Evolutionary conservation across 2,888 invertebrate species (phyloP).

Genomic region (Linnaemya tessellans): DNA sequence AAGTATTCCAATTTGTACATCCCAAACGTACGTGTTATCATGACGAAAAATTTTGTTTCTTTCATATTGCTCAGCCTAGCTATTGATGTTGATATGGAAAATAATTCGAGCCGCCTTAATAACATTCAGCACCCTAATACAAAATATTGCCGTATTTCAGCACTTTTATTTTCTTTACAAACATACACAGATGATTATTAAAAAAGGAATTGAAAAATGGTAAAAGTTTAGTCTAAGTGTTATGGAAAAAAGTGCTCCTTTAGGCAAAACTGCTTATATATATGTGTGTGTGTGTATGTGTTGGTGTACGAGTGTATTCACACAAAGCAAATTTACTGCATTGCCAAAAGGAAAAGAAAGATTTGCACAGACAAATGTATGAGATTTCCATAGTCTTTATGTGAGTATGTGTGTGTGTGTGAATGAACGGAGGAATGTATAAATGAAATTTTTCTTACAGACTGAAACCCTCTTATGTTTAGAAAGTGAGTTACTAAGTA

Average conservation of each 20-base stretch:
- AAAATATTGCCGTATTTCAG: constrained; percentile 19
- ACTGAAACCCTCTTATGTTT: background rate
- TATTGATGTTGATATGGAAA: background rate
- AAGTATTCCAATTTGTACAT: too few relatives aligned
- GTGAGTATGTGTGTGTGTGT: too few relatives aligned
- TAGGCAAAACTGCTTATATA: constrained; percentile 38
- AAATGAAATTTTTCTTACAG: background rate
- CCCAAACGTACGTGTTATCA: too few relatives aligned
- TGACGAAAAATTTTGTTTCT: too few relatives aligned
- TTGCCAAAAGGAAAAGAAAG: constrained; percentile 42
- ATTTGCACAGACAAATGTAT: constrained; percentile 5
- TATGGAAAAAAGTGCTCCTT: constrained; percentile 60
- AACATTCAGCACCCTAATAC: background rate
- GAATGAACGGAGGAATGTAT: background rate
- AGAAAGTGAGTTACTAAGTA: constrained; percentile 29
- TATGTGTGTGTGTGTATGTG: constrained; percentile 4
- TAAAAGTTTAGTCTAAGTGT: constrained; percentile 61
- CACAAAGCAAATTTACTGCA: constrained; percentile 58
- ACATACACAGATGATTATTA: constrained; percentile 10
- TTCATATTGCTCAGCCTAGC: too few relatives aligned
- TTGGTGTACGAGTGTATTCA: background rate
- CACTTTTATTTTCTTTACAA: constrained; percentile 22
- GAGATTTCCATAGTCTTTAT: too few relatives aligned
- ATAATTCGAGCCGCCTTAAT: background rate
- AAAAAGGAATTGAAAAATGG: constrained; percentile 22